These are phyloP conservation scores for Bilobella aurantiaca DNA, from an alignment of 1,140 invertebrate genomes.

Conservation along the genomic window DNA sequence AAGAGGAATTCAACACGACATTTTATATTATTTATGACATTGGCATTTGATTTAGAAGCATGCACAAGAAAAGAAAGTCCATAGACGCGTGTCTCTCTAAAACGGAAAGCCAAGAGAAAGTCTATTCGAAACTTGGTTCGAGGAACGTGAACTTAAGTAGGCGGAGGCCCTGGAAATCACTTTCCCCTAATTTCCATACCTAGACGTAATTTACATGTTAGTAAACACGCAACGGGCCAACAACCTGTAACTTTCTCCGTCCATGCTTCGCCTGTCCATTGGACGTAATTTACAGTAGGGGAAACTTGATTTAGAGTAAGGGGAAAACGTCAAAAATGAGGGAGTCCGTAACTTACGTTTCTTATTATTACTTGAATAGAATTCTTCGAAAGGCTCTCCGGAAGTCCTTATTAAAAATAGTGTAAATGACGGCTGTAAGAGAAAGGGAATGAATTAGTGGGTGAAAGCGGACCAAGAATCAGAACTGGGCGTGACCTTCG, in stretches of 20 bases:
- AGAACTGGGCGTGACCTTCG: neutral
- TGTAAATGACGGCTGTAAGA: constrained; percentile 61
- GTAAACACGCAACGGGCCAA: neutral
- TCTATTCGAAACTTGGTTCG: neutral
- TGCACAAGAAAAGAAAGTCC: too few species aligned
- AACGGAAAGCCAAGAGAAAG: too few species aligned
- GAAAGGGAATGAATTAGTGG: neutral
- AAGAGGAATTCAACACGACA: too few species aligned
- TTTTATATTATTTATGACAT: too few species aligned
- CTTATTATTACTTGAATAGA: constrained; percentile 77
- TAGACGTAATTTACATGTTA: neutral
- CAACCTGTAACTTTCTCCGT: neutral
- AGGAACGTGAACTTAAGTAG: neutral
- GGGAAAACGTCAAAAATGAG: neutral
- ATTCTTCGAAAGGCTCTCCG: constrained; percentile 87
- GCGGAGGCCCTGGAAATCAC: neutral
- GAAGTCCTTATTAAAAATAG: constrained; percentile 98
- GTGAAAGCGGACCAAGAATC: neutral
- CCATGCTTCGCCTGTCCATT: neutral
- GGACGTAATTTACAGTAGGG: neutral
- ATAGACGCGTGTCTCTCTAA: too few species aligned
- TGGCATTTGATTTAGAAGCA: too few species aligned
- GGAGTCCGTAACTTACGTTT: neutral
- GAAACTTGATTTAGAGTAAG: neutral
- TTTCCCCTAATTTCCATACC: constrained; percentile 4